These are phyloP conservation scores for Alviniconcha marisindica DNA, from an alignment of 1,140 invertebrate genomes.

Conservation along the genomic window DNA sequence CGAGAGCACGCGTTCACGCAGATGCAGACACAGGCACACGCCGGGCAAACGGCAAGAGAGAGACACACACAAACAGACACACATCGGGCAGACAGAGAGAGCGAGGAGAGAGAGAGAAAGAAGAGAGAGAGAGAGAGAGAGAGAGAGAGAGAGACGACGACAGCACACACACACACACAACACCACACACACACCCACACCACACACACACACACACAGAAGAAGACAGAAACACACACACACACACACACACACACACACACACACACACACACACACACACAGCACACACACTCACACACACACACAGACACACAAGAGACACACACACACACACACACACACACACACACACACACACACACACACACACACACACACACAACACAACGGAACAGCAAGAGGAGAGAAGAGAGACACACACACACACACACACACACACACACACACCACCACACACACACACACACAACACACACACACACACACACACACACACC, in stretches of 20 bases:
- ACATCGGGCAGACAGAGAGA: too few relatives aligned
- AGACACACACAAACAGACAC: too few relatives aligned
- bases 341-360: background rate
- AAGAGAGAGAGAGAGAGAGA: too few relatives aligned
- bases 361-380: background rate
- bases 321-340: too few relatives aligned
- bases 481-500: slow-evolving; percentile 6
- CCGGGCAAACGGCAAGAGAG: too few relatives aligned
- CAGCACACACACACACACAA: background rate
- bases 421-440: background rate
- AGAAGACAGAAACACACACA: background rate
- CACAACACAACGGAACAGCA: too few relatives aligned
- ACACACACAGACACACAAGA: background rate
- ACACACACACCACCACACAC: background rate
- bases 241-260: slow-evolving; percentile 12
- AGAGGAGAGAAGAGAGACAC: too few relatives aligned
- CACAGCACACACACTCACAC: background rate
- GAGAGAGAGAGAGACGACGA: too few relatives aligned
- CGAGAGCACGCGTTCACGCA: too few relatives aligned
- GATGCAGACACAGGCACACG: too few relatives aligned
- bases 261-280: background rate
- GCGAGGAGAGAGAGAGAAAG: too few relatives aligned
- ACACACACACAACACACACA: slow-evolving; percentile 3
- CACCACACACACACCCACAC: background rate
- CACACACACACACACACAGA: slow-evolving; percentile 7